These are phyloP conservation scores for Apostichopus leukothele DNA, from an alignment of 53 echinoderm and acorn worm genomes.

Conservation along the genomic window DNA sequence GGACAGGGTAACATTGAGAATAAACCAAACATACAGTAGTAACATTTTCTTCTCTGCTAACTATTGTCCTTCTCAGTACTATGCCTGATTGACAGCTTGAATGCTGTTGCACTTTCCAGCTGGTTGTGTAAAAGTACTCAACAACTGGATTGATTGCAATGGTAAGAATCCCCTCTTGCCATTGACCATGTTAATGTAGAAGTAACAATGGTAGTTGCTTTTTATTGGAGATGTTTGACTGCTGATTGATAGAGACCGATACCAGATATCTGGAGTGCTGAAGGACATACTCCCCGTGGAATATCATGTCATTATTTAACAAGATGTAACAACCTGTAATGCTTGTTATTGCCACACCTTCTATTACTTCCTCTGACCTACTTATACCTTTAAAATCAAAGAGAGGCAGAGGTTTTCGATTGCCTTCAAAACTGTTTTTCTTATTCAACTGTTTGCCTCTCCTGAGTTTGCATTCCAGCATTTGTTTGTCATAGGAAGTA, in stretches of 20 bases:
- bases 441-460: conserved; percentile 30
- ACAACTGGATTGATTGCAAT: too few relatives aligned
- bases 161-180: too few relatives aligned
- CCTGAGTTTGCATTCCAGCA: background rate
- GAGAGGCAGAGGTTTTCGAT: background rate
- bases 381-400: background rate
- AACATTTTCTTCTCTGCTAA: too few relatives aligned
- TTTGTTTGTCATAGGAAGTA: conserved; percentile 40
- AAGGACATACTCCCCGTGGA: background rate
- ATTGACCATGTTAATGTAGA: too few relatives aligned
- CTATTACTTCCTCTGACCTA: conserved; percentile 19
- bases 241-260: background rate
- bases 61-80: too few relatives aligned
- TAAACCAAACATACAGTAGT: too few relatives aligned
- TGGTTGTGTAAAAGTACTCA: too few relatives aligned
- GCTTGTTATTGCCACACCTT: background rate
- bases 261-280: background rate
- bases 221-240: background rate
- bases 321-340: conserved; percentile 24
- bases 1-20: too few relatives aligned
- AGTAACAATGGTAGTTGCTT: too few relatives aligned
- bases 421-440: conserved; percentile 38
- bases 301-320: conserved; percentile 18
- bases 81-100: too few relatives aligned
- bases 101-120: too few relatives aligned